phyloP scores from a whole-genome alignment of 2,113 vertebrate genomes.

The Gymnocephalus cernua region DNA sequence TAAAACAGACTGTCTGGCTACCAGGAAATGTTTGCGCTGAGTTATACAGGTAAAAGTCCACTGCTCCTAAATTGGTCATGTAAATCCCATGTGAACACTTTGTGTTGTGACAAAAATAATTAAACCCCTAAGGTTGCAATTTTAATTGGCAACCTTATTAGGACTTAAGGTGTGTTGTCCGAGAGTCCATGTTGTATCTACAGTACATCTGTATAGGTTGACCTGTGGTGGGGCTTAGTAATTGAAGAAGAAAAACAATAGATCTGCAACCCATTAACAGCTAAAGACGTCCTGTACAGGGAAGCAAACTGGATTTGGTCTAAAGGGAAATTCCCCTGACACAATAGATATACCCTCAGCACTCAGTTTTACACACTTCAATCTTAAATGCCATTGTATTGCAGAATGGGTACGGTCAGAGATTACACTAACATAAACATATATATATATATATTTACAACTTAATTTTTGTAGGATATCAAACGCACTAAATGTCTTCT shows the following conservation, averaged over 20 bases:
- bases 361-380: too few species aligned
- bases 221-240: background rate
- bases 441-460: too few species aligned
- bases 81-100: conserved; percentile 3
- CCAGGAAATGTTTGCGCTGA: conserved; percentile 65
- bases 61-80: background rate
- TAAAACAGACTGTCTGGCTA: background rate
- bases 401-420: too few species aligned
- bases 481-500: too few species aligned
- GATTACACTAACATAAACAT: too few species aligned
- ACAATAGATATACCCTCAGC: too few species aligned
- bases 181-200: background rate
- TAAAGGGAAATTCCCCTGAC: too few species aligned
- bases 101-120: conserved; percentile 7
- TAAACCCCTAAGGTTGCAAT: background rate
- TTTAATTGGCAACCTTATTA: conserved; percentile 15
- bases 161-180: background rate
- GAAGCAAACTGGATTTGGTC: too few species aligned
- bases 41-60: conserved; percentile 73
- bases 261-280: too few species aligned
- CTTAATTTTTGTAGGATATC: too few species aligned
- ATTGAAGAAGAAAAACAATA: background rate
- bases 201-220: background rate
- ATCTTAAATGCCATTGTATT: too few species aligned
- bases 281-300: too few species aligned